Conservation (phyloP, 1,140 invertebrate genomes). For the Pseudomyrmex pallidus region DNA sequence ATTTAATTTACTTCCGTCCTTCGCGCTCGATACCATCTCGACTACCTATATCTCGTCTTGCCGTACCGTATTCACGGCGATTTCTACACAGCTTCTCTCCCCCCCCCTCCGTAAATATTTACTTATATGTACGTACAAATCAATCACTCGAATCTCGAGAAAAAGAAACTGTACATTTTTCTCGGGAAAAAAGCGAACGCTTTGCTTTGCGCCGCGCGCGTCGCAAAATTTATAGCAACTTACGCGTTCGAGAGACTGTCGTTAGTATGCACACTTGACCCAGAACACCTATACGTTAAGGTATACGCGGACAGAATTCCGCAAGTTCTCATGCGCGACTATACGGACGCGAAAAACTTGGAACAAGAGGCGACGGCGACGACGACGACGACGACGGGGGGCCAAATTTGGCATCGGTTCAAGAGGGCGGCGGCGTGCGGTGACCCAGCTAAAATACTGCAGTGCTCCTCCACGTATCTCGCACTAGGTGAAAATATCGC, state of each 20-base stretch:
- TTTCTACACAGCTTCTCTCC: too few species aligned
- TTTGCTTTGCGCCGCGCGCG: not conserved
- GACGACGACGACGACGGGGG: not conserved
- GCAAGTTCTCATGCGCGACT: slow-evolving; percentile 24
- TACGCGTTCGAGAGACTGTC: slow-evolving; percentile 32
- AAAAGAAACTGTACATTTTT: not conserved
- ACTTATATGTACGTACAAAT: too few species aligned
- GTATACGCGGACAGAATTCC: slow-evolving; percentile 41
- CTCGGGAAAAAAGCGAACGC: not conserved
- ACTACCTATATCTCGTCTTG: too few species aligned
- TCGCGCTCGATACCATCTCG: too few species aligned
- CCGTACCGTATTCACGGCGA: too few species aligned
- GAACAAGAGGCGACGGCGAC: slow-evolving; percentile 30
- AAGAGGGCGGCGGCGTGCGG: slow-evolving; percentile 55
- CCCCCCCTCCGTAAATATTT: too few species aligned
- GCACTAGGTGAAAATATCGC: slow-evolving; percentile 66
- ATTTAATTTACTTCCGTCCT: too few species aligned
- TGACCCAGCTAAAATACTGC: slow-evolving; percentile 74
- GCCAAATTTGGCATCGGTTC: slow-evolving; percentile 69
- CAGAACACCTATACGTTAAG: slow-evolving; percentile 65
- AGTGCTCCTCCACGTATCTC: slow-evolving; percentile 68
- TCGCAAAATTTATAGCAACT: not conserved
- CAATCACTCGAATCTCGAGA: not conserved
- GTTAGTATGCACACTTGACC: slow-evolving; percentile 74
- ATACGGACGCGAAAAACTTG: slow-evolving; percentile 52